Evolutionary conservation across 1,140 invertebrate species (phyloP), one percentile per base, ranked within the genome.

Genomic region (Drosophila prosaltans): DNA sequence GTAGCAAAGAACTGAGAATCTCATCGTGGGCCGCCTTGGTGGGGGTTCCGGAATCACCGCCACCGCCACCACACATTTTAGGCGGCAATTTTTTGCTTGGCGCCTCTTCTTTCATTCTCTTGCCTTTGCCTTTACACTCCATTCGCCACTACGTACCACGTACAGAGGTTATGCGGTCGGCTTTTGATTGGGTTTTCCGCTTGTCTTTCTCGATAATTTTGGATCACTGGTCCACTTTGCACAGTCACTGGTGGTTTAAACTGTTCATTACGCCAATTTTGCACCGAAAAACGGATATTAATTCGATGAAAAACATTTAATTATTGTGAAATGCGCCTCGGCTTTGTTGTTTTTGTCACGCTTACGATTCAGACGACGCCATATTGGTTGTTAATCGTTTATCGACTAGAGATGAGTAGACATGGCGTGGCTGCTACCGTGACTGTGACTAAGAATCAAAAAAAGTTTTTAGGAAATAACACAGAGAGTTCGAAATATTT

Each of bases 81-180:
- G 89, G 89, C 89, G 89, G 89, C 89, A 91, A 91, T 86, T 91
- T 91, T 74, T 91, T 91, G 84, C 82, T 90, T 90, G 86, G 82
- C 86, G 86, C 86, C 81, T 90, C 83, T 86, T 91, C 82, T 73
- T 91, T 90, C 88, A 90, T 90, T 83, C 74, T 86, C 69, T 86
- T 88, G 73, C 72, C 65, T 78, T 84, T 89, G 58, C 84, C 71
- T 84, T 80, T 85, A 74, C 84, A 83, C 78, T 88, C 84, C 84
- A 89, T 86, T 89, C 83, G 77, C 80, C 72, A 73, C 74, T 77
- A 72, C 78, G 81, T 81, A 51, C 45, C 78, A 74, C 81, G 77
- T 89, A 88, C 82, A 85, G 78, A 88, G 83, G 83, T 88, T 88
- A 88, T 88, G 84, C 84, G 84, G 84, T 88, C 84, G 77, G 84